phyloP scores from a whole-genome alignment of 2,113 vertebrate genomes.

The Andinoacara biseriatus region DNA sequence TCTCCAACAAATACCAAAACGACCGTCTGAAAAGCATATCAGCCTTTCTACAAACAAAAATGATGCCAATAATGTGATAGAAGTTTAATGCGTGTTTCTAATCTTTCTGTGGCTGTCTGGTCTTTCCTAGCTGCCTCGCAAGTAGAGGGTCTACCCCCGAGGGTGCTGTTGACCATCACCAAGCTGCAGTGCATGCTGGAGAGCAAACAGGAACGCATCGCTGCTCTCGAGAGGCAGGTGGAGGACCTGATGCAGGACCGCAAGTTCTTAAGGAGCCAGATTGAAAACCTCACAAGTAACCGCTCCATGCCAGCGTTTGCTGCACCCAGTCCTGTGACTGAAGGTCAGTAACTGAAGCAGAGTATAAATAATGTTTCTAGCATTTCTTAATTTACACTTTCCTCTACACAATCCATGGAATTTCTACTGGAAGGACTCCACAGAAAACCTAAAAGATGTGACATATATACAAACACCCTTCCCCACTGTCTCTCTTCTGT shows the following conservation, averaged over 20 bases:
- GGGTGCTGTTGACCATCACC: conserved; percentile 78
- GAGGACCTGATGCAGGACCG: conserved; percentile 82
- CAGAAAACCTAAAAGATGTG: neutral
- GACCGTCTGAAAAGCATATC: neutral
- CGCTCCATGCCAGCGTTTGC: conserved; percentile 58
- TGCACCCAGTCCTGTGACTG: conserved; percentile 34
- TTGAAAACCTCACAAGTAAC: conserved; percentile 78
- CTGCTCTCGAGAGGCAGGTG: conserved; percentile 75
- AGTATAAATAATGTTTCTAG: neutral
- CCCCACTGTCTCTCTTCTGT: neutral
- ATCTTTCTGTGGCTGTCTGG: neutral
- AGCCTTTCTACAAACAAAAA: neutral
- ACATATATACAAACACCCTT: neutral
- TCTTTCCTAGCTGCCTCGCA: conserved; percentile 48
- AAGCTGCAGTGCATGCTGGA: conserved; percentile 80
- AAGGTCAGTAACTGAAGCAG: conserved; percentile 52
- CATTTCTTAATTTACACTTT: neutral
- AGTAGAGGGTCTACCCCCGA: conserved; percentile 66
- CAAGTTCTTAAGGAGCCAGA: conserved; percentile 79
- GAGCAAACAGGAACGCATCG: conserved; percentile 78
- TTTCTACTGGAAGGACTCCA: neutral
- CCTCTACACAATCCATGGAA: neutral
- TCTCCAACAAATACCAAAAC: neutral
- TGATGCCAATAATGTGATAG: neutral
- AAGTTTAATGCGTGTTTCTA: neutral